These are phyloP conservation scores for Zele albiditarsus DNA, from an alignment of 2,888 invertebrate species.

Conservation along the genomic window DNA sequence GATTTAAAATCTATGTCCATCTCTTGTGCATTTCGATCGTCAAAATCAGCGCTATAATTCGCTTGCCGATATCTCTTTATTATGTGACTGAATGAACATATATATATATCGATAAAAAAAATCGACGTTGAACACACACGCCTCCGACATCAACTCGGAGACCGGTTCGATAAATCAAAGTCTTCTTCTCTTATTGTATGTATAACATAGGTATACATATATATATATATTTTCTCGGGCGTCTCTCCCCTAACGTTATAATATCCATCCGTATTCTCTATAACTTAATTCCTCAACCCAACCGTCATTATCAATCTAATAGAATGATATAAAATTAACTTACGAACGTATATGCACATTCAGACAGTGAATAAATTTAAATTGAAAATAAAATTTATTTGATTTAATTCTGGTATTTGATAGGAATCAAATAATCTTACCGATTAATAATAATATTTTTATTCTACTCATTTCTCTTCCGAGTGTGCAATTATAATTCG, in stretches of 20 bases:
- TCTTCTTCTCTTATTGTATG: constrained; percentile 16
- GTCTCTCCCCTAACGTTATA: constrained; percentile 5
- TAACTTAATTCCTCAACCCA: constrained; percentile 10
- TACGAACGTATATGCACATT: too few relatives aligned
- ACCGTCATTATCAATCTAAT: background rate
- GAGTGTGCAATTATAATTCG: too few relatives aligned
- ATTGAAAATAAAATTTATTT: background rate
- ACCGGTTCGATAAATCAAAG: constrained; percentile 45
- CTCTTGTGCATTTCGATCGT: background rate
- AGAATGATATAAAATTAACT: background rate
- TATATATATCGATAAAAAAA: background rate
- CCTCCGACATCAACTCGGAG: constrained; percentile 9
- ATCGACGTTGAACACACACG: constrained; percentile 7
- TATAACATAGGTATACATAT: background rate
- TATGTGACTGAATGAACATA: constrained; percentile 23
- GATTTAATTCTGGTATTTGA: too few relatives aligned
- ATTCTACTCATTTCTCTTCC: too few relatives aligned
- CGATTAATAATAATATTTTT: too few relatives aligned
- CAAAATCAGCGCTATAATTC: background rate
- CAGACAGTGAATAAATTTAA: background rate
- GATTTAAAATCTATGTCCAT: background rate
- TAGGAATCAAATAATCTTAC: too few relatives aligned
- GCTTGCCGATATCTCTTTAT: constrained; percentile 11
- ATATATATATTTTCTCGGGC: background rate
- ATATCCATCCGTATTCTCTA: constrained; percentile 16